phyloP scores from a whole-genome alignment of 2,888 invertebrate genomes.

The Tholera decimalis region DNA sequence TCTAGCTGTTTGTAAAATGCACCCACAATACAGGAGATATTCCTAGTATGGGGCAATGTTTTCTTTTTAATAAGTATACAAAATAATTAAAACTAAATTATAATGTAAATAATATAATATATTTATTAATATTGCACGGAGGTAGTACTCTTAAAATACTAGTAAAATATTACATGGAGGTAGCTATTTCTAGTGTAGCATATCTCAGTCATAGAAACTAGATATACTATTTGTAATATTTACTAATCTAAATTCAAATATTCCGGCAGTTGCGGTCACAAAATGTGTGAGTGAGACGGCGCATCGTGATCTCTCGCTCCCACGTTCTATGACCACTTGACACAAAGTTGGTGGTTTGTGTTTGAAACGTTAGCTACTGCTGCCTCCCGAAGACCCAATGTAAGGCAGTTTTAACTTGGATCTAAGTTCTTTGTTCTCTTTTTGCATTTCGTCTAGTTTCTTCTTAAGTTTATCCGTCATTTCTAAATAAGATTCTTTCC shows the following conservation, averaged over 20 bases:
- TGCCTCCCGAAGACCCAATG: constrained; percentile 71
- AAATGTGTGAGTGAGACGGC: background rate
- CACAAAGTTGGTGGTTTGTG: background rate
- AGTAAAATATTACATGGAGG: constrained; percentile 25
- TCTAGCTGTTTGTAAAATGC: too few relatives aligned
- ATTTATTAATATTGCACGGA: constrained; percentile 80
- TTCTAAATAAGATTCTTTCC: constrained; percentile 92
- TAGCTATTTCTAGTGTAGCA: background rate
- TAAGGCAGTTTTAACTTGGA: constrained; percentile 76
- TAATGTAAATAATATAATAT: constrained; percentile 61
- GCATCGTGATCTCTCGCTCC: background rate
- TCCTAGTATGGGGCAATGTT: too few relatives aligned
- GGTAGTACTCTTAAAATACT: constrained; percentile 38
- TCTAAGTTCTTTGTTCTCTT: constrained; percentile 90
- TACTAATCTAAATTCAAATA: background rate
- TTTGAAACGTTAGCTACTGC: constrained; percentile 72
- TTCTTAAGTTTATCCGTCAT: constrained; percentile 92
- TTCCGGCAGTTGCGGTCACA: background rate
- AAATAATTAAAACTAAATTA: constrained; percentile 49
- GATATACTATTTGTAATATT: constrained; percentile 8
- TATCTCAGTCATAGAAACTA: constrained; percentile 1
- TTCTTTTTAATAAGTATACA: too few relatives aligned
- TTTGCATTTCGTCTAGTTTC: constrained; percentile 89
- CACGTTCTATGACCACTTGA: background rate
- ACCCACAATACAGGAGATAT: too few relatives aligned